Evolutionary conservation across 2,888 invertebrate genomes (phyloP).

Genomic region (Villa cingulata): DNA sequence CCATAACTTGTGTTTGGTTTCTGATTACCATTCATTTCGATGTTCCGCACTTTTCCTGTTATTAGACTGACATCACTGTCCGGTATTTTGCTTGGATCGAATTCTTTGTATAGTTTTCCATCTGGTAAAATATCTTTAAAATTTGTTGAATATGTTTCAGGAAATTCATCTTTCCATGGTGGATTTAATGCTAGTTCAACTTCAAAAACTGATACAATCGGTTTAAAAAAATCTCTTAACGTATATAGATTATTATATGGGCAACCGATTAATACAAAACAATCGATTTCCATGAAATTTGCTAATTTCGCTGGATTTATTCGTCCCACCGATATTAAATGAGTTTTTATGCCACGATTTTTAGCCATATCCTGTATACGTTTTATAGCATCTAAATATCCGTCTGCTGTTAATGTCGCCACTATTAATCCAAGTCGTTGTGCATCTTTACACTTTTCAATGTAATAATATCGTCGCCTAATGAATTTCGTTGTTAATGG

Average conservation of each 20-base stretch:
- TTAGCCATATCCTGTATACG: constrained; percentile 59
- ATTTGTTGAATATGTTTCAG: constrained; percentile 53
- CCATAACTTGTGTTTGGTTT: constrained; percentile 11
- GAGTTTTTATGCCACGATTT: constrained; percentile 69
- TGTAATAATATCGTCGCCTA: constrained; percentile 64
- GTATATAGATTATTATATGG: constrained; percentile 77
- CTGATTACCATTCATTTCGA: not conserved
- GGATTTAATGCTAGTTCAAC: constrained; percentile 70
- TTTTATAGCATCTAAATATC: constrained; percentile 61
- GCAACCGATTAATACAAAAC: constrained; percentile 84
- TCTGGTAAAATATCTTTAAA: constrained; percentile 61
- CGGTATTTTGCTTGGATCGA: constrained; percentile 36
- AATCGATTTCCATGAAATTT: constrained; percentile 81
- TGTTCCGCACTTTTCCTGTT: constrained; percentile 50
- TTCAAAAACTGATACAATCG: constrained; percentile 85
- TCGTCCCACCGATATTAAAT: constrained; percentile 86
- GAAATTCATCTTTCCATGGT: constrained; percentile 36
- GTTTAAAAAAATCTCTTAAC: constrained; percentile 74
- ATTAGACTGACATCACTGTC: constrained; percentile 67
- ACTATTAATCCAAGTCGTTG: constrained; percentile 73
- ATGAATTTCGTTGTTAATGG: constrained; percentile 46
- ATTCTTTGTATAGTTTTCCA: constrained; percentile 39
- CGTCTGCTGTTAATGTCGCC: constrained; percentile 76
- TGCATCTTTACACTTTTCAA: constrained; percentile 88
- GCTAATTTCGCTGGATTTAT: constrained; percentile 89